A percentile compares a stretch with the other conserved stretches of the same genome.
These are phyloP conservation scores for Ploceus nigricollis DNA, from an alignment of 2,113 vertebrate species.

Conservation along the genomic window DNA sequence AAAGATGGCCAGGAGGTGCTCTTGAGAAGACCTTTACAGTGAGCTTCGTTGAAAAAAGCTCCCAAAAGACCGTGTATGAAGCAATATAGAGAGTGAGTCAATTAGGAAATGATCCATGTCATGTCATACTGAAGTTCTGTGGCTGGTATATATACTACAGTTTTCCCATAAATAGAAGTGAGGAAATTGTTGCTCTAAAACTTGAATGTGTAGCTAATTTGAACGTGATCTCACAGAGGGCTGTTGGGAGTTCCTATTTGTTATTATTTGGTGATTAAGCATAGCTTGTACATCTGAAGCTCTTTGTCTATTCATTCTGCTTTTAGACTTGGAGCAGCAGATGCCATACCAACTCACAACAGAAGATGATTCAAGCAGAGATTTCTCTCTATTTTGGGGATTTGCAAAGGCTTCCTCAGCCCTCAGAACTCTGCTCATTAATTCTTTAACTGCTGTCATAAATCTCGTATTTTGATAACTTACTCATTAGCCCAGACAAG, in stretches of 20 bases:
- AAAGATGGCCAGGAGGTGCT: not conserved
- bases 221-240: slow-evolving; percentile 6
- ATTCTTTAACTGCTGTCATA: slow-evolving; percentile 15
- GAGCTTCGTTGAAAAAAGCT: not conserved
- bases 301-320: slow-evolving; percentile 35
- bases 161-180: slow-evolving; percentile 60
- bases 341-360: slow-evolving; percentile 9
- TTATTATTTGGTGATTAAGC: slow-evolving; percentile 49
- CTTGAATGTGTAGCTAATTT: slow-evolving; percentile 56
- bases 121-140: not conserved
- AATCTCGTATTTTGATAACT: slow-evolving; percentile 34
- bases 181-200: slow-evolving; percentile 50
- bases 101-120: slow-evolving; percentile 6
- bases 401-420: slow-evolving; percentile 15
- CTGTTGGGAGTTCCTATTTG: slow-evolving; percentile 40
- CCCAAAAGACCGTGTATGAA: not conserved
- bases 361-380: slow-evolving; percentile 28
- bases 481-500: slow-evolving; percentile 16
- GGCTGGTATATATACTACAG: slow-evolving; percentile 22
- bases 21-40: not conserved
- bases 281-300: slow-evolving; percentile 41
- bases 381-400: slow-evolving; percentile 14
- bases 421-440: slow-evolving; percentile 21
- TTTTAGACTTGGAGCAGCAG: slow-evolving; percentile 44
- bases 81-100: slow-evolving; percentile 39